A percentile compares a stretch with the other conserved stretches of the same genome.
phyloP scores from a whole-genome alignment of 1,140 invertebrate species.

The Lordiphosa clarofinis region DNA sequence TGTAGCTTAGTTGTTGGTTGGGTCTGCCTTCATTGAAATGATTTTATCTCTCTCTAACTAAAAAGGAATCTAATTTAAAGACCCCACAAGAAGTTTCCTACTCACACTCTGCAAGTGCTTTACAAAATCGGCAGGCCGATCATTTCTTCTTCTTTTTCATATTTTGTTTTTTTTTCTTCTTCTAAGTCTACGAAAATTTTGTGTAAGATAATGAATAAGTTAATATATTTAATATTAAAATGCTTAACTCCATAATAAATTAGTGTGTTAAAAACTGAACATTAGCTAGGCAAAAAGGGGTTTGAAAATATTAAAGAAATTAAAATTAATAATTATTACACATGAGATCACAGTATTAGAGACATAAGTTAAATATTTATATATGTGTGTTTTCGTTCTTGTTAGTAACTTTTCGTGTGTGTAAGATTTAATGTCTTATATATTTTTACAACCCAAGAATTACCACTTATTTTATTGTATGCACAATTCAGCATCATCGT shows the following conservation, averaged over 20 bases:
- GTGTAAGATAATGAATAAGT: too few relatives aligned
- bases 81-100: too few relatives aligned
- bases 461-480: slow-evolving; percentile 27
- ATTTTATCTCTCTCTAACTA: too few relatives aligned
- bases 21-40: too few relatives aligned
- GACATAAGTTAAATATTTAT: slow-evolving; percentile 79
- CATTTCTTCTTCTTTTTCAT: too few relatives aligned
- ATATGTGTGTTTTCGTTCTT: slow-evolving; percentile 60
- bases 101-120: too few relatives aligned
- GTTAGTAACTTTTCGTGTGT: slow-evolving; percentile 60
- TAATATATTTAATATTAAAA: slow-evolving; percentile 5
- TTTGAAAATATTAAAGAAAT: slow-evolving; percentile 48
- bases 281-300: slow-evolving; percentile 67
- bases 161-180: too few relatives aligned
- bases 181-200: slow-evolving; percentile 37
- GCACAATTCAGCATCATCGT: slow-evolving; percentile 66
- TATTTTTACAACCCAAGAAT: slow-evolving; percentile 61
- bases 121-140: too few relatives aligned
- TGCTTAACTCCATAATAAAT: slow-evolving; percentile 71
- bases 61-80: too few relatives aligned
- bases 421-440: slow-evolving; percentile 60
- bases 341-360: slow-evolving; percentile 80
- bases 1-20: too few relatives aligned
- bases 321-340: slow-evolving; percentile 80
- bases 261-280: slow-evolving; percentile 57